phyloP scores from a whole-genome alignment of 2,888 invertebrate genomes.

The Pheosia gnoma region DNA sequence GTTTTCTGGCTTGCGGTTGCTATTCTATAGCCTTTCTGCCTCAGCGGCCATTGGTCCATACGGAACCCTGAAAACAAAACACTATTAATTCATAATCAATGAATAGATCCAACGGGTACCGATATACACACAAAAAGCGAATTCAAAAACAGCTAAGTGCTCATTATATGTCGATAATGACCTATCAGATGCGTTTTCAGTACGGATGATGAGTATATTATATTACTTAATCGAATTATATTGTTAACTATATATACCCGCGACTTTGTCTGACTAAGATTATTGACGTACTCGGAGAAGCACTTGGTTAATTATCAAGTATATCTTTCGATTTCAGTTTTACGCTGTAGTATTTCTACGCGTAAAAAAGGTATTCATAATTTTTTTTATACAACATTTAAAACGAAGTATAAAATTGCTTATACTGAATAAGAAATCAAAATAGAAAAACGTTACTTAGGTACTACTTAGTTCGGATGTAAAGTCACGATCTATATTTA shows the following conservation, averaged over 20 bases:
- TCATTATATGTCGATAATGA: constrained; percentile 10
- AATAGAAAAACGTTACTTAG: too few species aligned
- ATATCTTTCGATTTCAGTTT: too few species aligned
- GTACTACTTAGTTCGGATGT: too few species aligned
- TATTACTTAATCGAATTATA: not conserved
- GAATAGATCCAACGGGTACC: constrained; percentile 4
- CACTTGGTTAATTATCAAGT: too few species aligned
- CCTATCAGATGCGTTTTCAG: constrained; percentile 7
- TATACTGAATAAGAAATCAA: too few species aligned
- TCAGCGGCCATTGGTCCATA: not conserved
- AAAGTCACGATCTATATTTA: too few species aligned
- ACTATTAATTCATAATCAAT: constrained; percentile 16
- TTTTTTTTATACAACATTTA: too few species aligned
- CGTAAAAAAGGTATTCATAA: too few species aligned
- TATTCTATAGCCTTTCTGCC: not conserved
- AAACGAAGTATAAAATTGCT: too few species aligned
- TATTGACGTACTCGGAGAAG: not conserved
- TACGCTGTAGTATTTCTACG: too few species aligned
- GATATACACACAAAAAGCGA: constrained; percentile 19
- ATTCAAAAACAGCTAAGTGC: constrained; percentile 1
- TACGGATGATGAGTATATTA: not conserved
- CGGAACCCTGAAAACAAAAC: constrained; percentile 2
- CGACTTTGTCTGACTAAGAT: not conserved
- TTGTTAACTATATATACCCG: not conserved
- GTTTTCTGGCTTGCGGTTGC: not conserved